Percentiles rank a stretch among this genome's conserved stretches.
Conservation (phyloP, 1,140 invertebrate genomes). For the Lasaia peninsularis region DNA sequence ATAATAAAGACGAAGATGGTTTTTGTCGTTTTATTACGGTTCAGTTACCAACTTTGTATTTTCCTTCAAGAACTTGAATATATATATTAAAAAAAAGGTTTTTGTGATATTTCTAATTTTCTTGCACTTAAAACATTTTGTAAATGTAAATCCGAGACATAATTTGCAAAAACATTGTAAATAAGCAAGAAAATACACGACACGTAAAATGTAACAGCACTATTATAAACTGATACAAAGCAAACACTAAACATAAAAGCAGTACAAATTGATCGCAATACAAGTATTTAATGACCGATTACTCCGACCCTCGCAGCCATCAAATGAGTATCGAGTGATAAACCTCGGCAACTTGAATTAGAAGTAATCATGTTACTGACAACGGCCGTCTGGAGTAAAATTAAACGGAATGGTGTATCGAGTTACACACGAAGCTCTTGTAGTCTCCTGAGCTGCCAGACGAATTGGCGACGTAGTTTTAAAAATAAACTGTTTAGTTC, state of each 20-base stretch:
- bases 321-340: conserved; percentile 22
- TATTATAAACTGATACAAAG: neutral
- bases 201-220: too few species aligned
- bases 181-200: too few species aligned
- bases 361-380: conserved; percentile 40
- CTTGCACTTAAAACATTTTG: too few species aligned
- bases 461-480: neutral
- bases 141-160: too few species aligned
- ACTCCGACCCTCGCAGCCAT: conserved; percentile 9
- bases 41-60: too few species aligned
- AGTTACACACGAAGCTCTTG: conserved; percentile 35
- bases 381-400: conserved; percentile 43
- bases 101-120: too few species aligned
- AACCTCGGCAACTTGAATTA: conserved; percentile 22
- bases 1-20: too few species aligned
- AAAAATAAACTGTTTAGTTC: too few species aligned
- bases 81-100: too few species aligned
- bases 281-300: neutral
- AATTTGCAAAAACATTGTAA: too few species aligned
- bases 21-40: too few species aligned
- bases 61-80: too few species aligned
- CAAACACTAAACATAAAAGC: neutral
- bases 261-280: neutral
- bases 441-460: conserved; percentile 15
- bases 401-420: conserved; percentile 54